Evolutionary conservation across 2,113 vertebrate genomes (phyloP), one percentile per base, ranked within the genome.

Genomic region (Anolis sagrei): DNA sequence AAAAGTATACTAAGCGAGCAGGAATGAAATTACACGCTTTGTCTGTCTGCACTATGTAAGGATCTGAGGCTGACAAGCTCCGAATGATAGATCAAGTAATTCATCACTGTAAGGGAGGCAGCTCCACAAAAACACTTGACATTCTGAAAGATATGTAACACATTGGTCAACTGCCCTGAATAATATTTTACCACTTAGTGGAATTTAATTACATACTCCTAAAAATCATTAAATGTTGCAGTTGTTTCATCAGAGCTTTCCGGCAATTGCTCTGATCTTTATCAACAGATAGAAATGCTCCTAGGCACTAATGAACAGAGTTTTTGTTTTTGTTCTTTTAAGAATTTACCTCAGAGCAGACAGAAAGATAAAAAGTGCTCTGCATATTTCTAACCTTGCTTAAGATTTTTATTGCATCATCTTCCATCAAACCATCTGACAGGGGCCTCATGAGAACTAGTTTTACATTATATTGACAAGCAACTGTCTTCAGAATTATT

Each of bases 11-110:
- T 83, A 85, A 93, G 79, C 76, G 79, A 92, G 73, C 1, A 82
- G 88, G 91, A 95, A 93, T 93, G 90, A 93, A 94, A 95, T 93
- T 92, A 94, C 93, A 95, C 76, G 92, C 92, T 69, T 89, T 1
- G 25, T 93, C 93, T 92, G 87, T 94, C 94, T 72, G 0, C 88
- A 54, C 88, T 11, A 2, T 0, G 0, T 70, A 39, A 84, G 76
- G 92, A 90, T 13, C 44, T 9, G 0, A 89, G 87, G 84, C 92
- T 68, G 80, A 7, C 90, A 89, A 89, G 78, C 84, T 64, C 27
- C 0, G 70, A 84, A 93, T 85, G 66, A 90, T 90, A 86, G 91
- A 91, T 91, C 74, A 81, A 90, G 91, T 88, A 85, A 93, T 93
- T 93, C 61, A n/a, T 94, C 87, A 86, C 88, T 83, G 91, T 90